phyloP scores from a whole-genome alignment of 1,140 invertebrate species.

The Formica selysi region DNA sequence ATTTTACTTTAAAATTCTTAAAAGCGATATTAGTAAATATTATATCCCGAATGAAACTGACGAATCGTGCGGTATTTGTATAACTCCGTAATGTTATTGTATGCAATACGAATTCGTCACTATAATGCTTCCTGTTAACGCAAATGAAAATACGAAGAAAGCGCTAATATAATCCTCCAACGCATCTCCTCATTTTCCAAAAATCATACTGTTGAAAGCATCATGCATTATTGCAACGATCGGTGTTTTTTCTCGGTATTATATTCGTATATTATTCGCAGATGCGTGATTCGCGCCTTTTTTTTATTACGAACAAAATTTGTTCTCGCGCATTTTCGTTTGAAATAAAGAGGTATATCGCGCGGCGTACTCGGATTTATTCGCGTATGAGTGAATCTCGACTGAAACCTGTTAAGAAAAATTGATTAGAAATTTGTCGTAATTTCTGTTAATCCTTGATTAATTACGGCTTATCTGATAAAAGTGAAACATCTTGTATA shows the following conservation, averaged over 20 bases:
- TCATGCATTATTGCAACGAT: conserved; percentile 51
- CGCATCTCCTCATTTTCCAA: conserved; percentile 43
- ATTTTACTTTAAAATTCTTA: conserved; percentile 9
- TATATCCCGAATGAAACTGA: neutral
- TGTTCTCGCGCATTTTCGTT: neutral
- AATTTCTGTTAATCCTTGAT: neutral
- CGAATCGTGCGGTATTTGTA: conserved; percentile 9
- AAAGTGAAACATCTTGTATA: neutral
- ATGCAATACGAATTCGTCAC: conserved; percentile 34
- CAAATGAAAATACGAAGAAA: conserved; percentile 55
- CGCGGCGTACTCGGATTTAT: neutral
- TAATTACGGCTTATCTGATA: neutral
- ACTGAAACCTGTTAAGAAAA: neutral
- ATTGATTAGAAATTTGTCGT: neutral
- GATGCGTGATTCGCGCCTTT: conserved; percentile 6
- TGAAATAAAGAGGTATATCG: neutral
- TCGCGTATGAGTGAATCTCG: neutral
- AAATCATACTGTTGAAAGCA: conserved; percentile 54
- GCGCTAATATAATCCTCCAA: neutral
- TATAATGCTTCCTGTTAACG: conserved; percentile 43
- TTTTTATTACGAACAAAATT: neutral
- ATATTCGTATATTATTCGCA: conserved; percentile 32
- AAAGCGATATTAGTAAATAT: conserved; percentile 7
- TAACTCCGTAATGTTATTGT: neutral
- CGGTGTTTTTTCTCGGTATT: conserved; percentile 35